Conservation (phyloP, 2,797 vertebrate species). For the Cyclura pinguis region DNA sequence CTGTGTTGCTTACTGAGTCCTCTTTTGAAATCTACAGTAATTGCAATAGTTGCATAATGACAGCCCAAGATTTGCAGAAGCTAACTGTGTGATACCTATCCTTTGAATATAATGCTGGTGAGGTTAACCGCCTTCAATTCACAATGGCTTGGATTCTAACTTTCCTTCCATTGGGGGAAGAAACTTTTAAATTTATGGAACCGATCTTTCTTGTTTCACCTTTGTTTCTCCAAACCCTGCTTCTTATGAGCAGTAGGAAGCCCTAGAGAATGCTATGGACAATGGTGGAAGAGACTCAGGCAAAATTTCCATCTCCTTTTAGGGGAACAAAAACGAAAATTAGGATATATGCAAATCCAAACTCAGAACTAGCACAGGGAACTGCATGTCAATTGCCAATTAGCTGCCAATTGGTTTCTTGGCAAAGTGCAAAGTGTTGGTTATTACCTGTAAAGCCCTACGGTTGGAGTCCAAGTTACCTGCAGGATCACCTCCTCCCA, state of each 20-base stretch:
- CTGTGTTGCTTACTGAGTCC: not conserved
- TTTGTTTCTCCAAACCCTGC: not conserved
- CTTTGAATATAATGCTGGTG: not conserved
- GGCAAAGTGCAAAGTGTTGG: too few relatives aligned
- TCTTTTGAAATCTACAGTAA: not conserved
- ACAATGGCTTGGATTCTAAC: not conserved
- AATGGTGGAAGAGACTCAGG: not conserved
- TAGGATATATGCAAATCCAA: not conserved
- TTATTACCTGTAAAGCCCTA: too few relatives aligned
- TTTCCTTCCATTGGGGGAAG: not conserved
- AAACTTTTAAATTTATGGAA: not conserved
- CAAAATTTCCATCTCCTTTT: not conserved
- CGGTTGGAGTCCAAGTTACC: too few relatives aligned
- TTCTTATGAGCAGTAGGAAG: not conserved
- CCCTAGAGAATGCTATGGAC: not conserved
- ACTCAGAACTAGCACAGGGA: not conserved
- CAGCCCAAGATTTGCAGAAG: not conserved
- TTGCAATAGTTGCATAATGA: not conserved
- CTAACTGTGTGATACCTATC: not conserved
- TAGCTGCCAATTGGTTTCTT: too few relatives aligned
- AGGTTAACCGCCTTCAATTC: not conserved
- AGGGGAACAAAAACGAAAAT: too few relatives aligned
- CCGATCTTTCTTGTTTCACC: not conserved
- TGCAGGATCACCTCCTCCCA: too few relatives aligned
- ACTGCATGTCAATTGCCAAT: not conserved